A percentile compares a stretch with the other conserved stretches of the same genome.
phyloP scores from a whole-genome alignment of 2,797 vertebrate species.

The Parotocinclus haroldoi region DNA sequence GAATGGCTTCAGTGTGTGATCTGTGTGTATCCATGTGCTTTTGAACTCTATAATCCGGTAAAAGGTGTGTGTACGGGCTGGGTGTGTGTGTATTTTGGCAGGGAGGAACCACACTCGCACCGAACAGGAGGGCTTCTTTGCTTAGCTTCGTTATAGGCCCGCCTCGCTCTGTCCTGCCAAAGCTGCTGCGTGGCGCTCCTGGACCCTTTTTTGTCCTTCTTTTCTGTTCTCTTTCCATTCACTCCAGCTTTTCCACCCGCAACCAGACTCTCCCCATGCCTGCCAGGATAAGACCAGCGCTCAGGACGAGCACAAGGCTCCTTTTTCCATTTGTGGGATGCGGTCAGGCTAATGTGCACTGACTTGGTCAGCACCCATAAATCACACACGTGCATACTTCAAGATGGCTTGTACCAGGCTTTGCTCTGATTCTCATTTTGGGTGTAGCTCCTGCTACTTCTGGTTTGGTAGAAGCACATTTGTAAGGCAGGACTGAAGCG shows the following conservation, averaged over 20 bases:
- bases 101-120: slow-evolving; percentile 25
- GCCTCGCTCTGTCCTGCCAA: slow-evolving; percentile 31
- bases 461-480: slow-evolving; percentile 15
- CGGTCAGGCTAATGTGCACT: slow-evolving; percentile 12
- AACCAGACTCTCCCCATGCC: slow-evolving; percentile 16
- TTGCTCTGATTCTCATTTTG: slow-evolving; percentile 30
- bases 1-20: too few species aligned
- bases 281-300: too few species aligned
- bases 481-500: too few species aligned
- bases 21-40: too few species aligned
- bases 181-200: slow-evolving; percentile 30
- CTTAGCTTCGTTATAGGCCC: slow-evolving; percentile 29
- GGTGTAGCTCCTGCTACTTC: too few species aligned
- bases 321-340: slow-evolving; percentile 39
- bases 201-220: slow-evolving; percentile 20
- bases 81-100: slow-evolving; percentile 40
- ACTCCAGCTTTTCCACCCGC: slow-evolving; percentile 30
- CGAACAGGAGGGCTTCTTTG: slow-evolving; percentile 46
- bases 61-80: slow-evolving; percentile 25
- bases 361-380: slow-evolving; percentile 26
- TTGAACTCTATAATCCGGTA: too few species aligned
- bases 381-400: slow-evolving; percentile 23
- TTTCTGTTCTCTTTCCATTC: slow-evolving; percentile 30
- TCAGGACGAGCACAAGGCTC: slow-evolving; percentile 22
- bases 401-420: slow-evolving; percentile 15